Percentiles rank a stretch among this genome's conserved stretches.
phyloP scores from a whole-genome alignment of 2,888 invertebrate genomes.

The Gasteruption jaculator region DNA sequence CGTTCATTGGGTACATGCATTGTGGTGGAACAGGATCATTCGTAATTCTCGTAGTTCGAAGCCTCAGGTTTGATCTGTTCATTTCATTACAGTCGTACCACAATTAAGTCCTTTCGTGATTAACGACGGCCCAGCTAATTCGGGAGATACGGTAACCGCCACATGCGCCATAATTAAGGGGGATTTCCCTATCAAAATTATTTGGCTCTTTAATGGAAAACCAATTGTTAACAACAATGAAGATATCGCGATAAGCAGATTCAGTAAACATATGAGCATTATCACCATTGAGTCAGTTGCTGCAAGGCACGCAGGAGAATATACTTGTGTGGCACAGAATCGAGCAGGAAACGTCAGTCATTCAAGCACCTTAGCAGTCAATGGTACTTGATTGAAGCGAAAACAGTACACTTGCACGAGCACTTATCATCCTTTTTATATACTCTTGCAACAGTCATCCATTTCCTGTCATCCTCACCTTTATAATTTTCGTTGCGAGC shows the following conservation, averaged over 20 bases:
- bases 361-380: slow-evolving; percentile 55
- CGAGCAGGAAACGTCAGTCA: slow-evolving; percentile 55
- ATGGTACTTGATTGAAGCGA: slow-evolving; percentile 56
- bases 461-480: too few relatives aligned
- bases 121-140: slow-evolving; percentile 49
- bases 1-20: too few relatives aligned
- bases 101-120: slow-evolving; percentile 51
- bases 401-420: slow-evolving; percentile 29
- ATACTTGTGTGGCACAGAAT: slow-evolving; percentile 58
- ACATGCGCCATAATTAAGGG: slow-evolving; percentile 76
- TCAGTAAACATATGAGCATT: slow-evolving; percentile 57
- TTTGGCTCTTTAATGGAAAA: slow-evolving; percentile 66
- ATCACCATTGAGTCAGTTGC: slow-evolving; percentile 68
- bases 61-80: slow-evolving; percentile 1
- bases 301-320: slow-evolving; percentile 66
- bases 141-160: slow-evolving; percentile 50
- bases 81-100: slow-evolving; percentile 51
- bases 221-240: slow-evolving; percentile 31
- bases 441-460: neutral
- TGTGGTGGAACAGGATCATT: neutral
- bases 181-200: slow-evolving; percentile 72
- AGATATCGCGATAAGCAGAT: slow-evolving; percentile 53
- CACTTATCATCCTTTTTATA: too few relatives aligned
- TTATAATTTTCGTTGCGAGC: too few relatives aligned
- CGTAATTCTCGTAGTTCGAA: neutral